A percentile compares a stretch with the other conserved stretches of the same genome.
Evolutionary conservation across 2,113 vertebrate species (phyloP).

Genomic region (Carassius auratus): DNA sequence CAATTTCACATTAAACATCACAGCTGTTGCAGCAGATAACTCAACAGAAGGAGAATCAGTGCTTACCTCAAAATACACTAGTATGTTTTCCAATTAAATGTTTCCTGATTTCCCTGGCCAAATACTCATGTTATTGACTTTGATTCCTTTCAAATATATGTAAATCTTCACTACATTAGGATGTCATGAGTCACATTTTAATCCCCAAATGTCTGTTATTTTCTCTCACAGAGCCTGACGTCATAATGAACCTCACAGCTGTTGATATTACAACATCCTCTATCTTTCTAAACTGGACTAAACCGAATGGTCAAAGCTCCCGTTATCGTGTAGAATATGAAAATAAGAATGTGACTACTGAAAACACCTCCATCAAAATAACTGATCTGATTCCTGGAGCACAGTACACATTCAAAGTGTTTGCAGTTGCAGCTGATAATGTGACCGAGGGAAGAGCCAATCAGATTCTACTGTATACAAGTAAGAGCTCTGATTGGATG

Average conservation of each 20-base stretch:
- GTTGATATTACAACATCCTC: constrained; percentile 33
- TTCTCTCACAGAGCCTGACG: constrained; percentile 34
- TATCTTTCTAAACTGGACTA: constrained; percentile 49
- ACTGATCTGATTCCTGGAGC: constrained; percentile 54
- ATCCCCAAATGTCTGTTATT: not conserved
- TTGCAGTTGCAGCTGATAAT: constrained; percentile 33
- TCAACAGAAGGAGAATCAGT: constrained; percentile 15
- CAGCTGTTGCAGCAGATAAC: constrained; percentile 56
- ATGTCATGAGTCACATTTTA: too few relatives aligned
- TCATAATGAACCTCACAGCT: constrained; percentile 52
- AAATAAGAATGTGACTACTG: not conserved
- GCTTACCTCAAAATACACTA: constrained; percentile 68
- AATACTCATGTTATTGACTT: not conserved
- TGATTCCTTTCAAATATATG: not conserved
- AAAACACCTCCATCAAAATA: constrained; percentile 25
- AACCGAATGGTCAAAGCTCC: constrained; percentile 42
- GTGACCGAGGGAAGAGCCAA: constrained; percentile 15
- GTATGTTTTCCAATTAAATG: constrained; percentile 62
- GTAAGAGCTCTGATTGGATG: constrained; percentile 13
- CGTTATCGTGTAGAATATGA: constrained; percentile 37
- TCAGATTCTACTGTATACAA: constrained; percentile 17
- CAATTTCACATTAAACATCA: constrained; percentile 67
- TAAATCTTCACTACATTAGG: too few relatives aligned
- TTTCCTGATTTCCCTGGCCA: not conserved
- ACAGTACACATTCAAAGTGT: constrained; percentile 48